Evolutionary conservation across 2,113 vertebrate species (phyloP).

Genomic region (Proterorhinus semilunaris): DNA sequence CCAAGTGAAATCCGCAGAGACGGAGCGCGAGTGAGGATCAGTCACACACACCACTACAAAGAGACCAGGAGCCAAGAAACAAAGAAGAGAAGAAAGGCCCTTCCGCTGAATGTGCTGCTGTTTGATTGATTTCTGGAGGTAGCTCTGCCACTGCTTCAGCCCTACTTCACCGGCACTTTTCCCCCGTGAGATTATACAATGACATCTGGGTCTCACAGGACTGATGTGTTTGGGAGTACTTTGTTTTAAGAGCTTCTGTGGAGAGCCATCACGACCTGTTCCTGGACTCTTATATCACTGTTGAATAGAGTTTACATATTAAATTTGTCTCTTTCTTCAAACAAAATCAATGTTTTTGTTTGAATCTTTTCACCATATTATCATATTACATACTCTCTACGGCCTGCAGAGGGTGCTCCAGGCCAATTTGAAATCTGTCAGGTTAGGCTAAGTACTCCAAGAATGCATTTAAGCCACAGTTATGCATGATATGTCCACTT

Average conservation of each 20-base stretch:
- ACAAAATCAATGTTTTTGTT: no score
- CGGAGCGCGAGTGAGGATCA: not conserved
- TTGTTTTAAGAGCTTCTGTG: not conserved
- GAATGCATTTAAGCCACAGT: no score
- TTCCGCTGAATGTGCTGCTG: not conserved
- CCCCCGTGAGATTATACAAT: slow-evolving; percentile 29
- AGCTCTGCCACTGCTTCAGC: slow-evolving; percentile 1
- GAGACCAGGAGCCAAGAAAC: slow-evolving; percentile 3
- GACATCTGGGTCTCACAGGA: not conserved
- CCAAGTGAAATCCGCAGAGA: slow-evolving; percentile 14
- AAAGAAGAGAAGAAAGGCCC: slow-evolving; percentile 5
- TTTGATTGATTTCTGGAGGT: slow-evolving; percentile 15
- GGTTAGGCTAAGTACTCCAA: no score
- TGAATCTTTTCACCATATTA: no score
- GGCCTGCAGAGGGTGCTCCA: no score
- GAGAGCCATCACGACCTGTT: no score
- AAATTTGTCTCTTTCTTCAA: no score
- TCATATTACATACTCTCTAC: no score
- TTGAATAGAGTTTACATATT: no score
- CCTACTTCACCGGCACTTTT: slow-evolving; percentile 6
- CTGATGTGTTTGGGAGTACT: not conserved
- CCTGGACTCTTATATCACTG: no score
- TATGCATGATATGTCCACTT: no score
- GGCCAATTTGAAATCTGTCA: no score
- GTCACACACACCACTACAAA: slow-evolving; percentile 2